phyloP scores from a whole-genome alignment of 2,888 invertebrate species.

The Corbicula japonica region DNA sequence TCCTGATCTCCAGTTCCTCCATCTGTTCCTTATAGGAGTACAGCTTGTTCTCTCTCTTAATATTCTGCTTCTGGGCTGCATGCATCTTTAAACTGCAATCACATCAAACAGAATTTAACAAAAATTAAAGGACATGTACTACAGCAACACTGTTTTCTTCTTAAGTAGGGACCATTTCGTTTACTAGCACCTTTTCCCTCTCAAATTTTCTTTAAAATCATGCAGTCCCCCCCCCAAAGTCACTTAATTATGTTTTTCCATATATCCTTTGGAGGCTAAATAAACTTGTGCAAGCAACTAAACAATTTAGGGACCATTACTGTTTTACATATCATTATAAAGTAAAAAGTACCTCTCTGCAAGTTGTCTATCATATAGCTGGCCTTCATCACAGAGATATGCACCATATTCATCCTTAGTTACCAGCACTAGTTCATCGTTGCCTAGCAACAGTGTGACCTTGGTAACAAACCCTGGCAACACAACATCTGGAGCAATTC shows the following conservation, averaged over 20 bases:
- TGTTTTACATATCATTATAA: too few species aligned
- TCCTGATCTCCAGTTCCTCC: slow-evolving; percentile 96
- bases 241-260: too few species aligned
- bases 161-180: too few species aligned
- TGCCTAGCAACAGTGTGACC: slow-evolving; percentile 89
- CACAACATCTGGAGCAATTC: slow-evolving; percentile 90
- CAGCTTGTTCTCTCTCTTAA: slow-evolving; percentile 98
- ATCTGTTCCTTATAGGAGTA: slow-evolving; percentile 99
- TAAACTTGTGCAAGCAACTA: too few species aligned
- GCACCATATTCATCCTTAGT: slow-evolving; percentile 92
- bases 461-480: slow-evolving; percentile 90
- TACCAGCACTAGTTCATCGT: slow-evolving; percentile 89
- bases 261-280: too few species aligned
- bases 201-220: too few species aligned
- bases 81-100: slow-evolving; percentile 76
- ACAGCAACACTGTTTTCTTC: too few species aligned
- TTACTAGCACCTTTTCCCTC: too few species aligned
- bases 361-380: slow-evolving; percentile 95
- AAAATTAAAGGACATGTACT: too few species aligned
- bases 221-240: too few species aligned
- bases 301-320: too few species aligned
- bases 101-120: too few species aligned
- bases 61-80: slow-evolving; percentile 88
- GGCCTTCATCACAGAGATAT: slow-evolving; percentile 94
- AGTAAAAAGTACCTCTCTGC: slow-evolving; percentile 88